phyloP scores from a whole-genome alignment of 2,797 vertebrate genomes.

The Spinus olivaceus region DNA sequence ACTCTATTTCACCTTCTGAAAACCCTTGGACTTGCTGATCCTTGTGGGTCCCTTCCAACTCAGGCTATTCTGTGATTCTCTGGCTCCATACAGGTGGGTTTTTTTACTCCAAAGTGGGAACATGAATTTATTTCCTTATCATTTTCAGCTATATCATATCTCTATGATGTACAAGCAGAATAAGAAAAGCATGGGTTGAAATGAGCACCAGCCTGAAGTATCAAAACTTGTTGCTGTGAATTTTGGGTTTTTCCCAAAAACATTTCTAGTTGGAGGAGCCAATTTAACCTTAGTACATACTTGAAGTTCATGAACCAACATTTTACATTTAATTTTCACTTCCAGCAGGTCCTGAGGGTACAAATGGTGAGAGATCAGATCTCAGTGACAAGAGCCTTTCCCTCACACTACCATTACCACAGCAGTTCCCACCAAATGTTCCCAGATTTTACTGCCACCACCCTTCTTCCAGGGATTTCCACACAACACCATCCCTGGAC shows the following conservation, averaged over 20 bases:
- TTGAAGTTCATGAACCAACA: neutral
- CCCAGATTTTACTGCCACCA: neutral
- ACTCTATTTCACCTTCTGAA: neutral
- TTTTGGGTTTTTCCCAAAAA: neutral
- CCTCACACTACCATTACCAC: neutral
- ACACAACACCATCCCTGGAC: neutral
- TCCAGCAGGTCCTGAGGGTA: neutral
- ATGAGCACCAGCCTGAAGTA: neutral
- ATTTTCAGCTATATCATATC: neutral
- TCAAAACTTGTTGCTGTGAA: neutral
- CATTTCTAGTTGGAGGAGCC: neutral
- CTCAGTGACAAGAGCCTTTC: fast-evolving
- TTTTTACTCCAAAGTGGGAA: neutral
- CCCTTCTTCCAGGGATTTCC: neutral
- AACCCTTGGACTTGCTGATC: neutral
- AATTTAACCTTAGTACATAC: neutral
- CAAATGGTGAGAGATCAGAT: neutral
- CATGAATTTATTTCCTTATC: neutral
- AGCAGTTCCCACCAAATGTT: neutral
- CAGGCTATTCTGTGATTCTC: neutral
- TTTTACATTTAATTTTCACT: neutral
- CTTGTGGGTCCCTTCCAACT: neutral
- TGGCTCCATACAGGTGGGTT: neutral
- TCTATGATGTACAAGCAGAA: neutral
- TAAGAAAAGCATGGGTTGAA: neutral